Conservation (phyloP, 2,888 invertebrate species). For the Sesamia inferens region DNA sequence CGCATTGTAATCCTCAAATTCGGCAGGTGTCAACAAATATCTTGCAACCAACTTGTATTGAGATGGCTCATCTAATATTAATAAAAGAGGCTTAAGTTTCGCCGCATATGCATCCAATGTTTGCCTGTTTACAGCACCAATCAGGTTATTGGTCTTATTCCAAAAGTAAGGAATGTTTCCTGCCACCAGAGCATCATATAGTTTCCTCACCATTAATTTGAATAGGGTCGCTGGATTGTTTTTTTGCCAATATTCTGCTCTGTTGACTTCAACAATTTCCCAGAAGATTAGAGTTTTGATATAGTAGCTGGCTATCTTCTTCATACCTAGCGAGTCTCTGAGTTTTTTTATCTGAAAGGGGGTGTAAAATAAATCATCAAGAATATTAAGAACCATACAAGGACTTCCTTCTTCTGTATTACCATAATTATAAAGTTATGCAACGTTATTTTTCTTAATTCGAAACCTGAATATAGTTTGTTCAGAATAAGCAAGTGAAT, state of each 20-base stretch:
- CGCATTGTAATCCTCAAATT: constrained; percentile 72
- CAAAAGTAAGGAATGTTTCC: constrained; percentile 85
- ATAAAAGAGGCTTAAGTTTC: constrained; percentile 70
- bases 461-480: too few relatives aligned
- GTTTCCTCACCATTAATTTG: constrained; percentile 81
- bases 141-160: constrained; percentile 84
- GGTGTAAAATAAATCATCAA: not conserved
- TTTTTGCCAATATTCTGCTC: constrained; percentile 73
- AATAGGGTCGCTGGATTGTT: constrained; percentile 73
- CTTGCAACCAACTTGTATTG: constrained; percentile 75
- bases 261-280: constrained; percentile 72
- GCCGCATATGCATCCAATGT: constrained; percentile 69
- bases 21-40: constrained; percentile 71
- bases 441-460: too few relatives aligned
- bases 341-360: constrained; percentile 85
- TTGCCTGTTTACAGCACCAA: constrained; percentile 68
- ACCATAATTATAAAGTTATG: not conserved
- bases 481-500: too few relatives aligned
- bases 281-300: constrained; percentile 89
- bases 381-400: too few relatives aligned
- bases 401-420: not conserved
- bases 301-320: constrained; percentile 88
- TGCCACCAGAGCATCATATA: constrained; percentile 73
- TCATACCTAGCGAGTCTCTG: constrained; percentile 83
- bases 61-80: constrained; percentile 67